A percentile compares a stretch with the other conserved stretches of the same genome.
These are phyloP conservation scores for Myrmophylax atrothorax DNA, from an alignment of 2,113 vertebrate genomes.

Conservation along the genomic window DNA sequence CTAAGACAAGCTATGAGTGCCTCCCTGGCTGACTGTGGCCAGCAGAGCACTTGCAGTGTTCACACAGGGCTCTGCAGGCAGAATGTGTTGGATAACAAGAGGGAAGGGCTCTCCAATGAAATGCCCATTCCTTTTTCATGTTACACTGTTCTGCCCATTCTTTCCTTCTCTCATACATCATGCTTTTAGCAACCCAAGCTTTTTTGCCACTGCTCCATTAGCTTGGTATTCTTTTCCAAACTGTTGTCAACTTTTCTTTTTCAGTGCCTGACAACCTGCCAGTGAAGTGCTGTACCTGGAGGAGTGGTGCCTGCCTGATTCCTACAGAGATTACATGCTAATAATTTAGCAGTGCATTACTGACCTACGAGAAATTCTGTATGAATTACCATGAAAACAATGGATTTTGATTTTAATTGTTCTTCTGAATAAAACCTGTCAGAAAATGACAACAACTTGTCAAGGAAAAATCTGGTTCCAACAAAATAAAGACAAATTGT, in stretches of 20 bases:
- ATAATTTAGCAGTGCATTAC: background rate
- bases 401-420: background rate
- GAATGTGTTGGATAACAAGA: background rate
- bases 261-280: conserved; percentile 22
- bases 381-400: background rate
- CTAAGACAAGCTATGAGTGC: conserved; percentile 41
- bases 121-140: conserved; percentile 56
- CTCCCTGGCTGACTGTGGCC: conserved; percentile 56
- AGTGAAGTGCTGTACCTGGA: background rate
- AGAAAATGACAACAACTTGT: background rate
- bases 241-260: conserved; percentile 51
- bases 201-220: conserved; percentile 60
- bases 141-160: conserved; percentile 28
- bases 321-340: background rate
- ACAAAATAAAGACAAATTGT: background rate
- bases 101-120: conserved; percentile 38
- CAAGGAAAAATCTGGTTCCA: background rate
- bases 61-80: background rate
- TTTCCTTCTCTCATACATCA: conserved; percentile 43
- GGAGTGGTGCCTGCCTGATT: background rate
- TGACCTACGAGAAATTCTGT: background rate
- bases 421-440: background rate
- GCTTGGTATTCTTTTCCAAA: conserved; percentile 46
- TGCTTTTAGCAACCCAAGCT: conserved; percentile 47
- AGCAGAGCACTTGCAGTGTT: conserved; percentile 23